phyloP scores from a whole-genome alignment of 2,797 vertebrate genomes.

The Lepus townsendii region DNA sequence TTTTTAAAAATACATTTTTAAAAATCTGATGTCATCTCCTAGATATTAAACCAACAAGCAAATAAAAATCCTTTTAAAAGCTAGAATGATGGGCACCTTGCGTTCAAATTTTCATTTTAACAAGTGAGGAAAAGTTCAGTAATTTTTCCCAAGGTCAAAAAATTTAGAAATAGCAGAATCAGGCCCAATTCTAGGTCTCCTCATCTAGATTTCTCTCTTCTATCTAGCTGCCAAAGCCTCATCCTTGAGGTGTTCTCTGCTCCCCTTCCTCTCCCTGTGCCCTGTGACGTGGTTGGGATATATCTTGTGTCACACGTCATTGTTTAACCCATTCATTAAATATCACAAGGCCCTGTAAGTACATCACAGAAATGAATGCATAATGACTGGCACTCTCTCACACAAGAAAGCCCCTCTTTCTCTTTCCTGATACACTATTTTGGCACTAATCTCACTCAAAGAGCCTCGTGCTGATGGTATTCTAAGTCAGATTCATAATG shows the following conservation, averaged over 20 bases:
- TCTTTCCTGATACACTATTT: background rate
- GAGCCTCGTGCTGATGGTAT: background rate
- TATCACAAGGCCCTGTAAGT: background rate
- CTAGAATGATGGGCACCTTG: background rate
- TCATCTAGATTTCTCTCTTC: background rate
- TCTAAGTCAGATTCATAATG: background rate
- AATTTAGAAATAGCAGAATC: background rate
- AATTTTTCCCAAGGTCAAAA: background rate
- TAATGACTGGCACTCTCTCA: background rate
- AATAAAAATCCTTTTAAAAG: background rate
- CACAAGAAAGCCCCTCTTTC: background rate
- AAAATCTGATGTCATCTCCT: background rate
- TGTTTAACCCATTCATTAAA: background rate
- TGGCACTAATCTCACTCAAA: background rate
- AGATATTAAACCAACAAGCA: background rate
- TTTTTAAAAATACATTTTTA: background rate
- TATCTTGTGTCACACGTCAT: background rate
- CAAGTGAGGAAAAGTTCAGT: background rate
- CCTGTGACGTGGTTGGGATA: background rate
- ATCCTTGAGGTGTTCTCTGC: background rate
- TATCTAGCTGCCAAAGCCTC: background rate
- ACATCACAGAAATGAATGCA: background rate
- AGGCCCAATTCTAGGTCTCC: background rate
- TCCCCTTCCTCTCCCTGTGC: background rate
- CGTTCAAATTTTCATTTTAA: conserved; percentile 41